A percentile compares a stretch with the other conserved stretches of the same genome.
Evolutionary conservation across 2,888 invertebrate species (phyloP).

Genomic region (Phyto melanocephala): DNA sequence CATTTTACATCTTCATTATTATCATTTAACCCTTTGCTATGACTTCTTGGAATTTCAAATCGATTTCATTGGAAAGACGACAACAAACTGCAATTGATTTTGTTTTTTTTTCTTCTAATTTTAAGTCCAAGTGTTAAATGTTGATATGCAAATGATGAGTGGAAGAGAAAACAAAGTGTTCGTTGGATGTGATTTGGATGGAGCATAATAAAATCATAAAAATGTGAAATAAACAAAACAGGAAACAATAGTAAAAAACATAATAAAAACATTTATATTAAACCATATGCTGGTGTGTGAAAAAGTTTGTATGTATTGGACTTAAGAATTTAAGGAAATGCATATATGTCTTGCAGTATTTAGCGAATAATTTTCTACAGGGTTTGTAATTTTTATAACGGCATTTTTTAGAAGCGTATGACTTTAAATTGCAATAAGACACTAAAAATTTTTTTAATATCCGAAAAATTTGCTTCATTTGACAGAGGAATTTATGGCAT

Average conservation of each 20-base stretch:
- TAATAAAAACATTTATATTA: neutral
- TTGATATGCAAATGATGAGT: neutral
- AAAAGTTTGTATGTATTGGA: too few relatives aligned
- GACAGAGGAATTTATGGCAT: too few relatives aligned
- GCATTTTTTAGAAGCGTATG: too few relatives aligned
- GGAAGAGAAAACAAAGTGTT: slow-evolving; percentile 33
- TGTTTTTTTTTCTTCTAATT: neutral
- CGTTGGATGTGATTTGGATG: slow-evolving; percentile 14
- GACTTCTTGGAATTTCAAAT: slow-evolving; percentile 57
- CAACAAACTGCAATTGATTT: neutral
- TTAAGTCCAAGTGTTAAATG: slow-evolving; percentile 30
- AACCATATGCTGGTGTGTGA: too few relatives aligned
- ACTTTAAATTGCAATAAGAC: too few relatives aligned
- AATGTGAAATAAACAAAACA: slow-evolving; percentile 12
- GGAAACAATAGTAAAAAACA: slow-evolving; percentile 23
- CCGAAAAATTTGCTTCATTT: too few relatives aligned
- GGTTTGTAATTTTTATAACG: too few relatives aligned
- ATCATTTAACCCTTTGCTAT: slow-evolving; percentile 39
- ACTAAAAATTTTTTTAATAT: too few relatives aligned
- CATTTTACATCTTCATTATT: slow-evolving; percentile 55
- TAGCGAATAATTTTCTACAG: too few relatives aligned
- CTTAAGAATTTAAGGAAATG: too few relatives aligned
- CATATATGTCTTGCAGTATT: too few relatives aligned
- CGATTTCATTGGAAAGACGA: slow-evolving; percentile 38
- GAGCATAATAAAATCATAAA: slow-evolving; percentile 48